A percentile compares a stretch with the other conserved stretches of the same genome.
Evolutionary conservation across 2,113 vertebrate genomes (phyloP).

Genomic region (Scytalopus superciliaris): DNA sequence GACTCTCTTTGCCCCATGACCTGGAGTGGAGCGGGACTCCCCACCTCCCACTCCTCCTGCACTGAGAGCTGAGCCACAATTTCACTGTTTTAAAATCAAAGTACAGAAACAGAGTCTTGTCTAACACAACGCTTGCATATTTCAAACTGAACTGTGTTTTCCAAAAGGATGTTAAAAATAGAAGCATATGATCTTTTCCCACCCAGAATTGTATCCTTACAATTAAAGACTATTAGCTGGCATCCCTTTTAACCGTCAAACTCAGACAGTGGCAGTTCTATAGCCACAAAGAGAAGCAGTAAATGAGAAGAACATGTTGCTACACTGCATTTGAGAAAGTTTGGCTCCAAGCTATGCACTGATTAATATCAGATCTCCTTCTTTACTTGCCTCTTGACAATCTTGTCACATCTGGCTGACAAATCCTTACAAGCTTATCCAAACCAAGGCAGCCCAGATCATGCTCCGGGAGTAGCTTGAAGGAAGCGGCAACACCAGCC

Average conservation of each 20-base stretch:
- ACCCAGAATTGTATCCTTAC: conserved; percentile 51
- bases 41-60: conserved; percentile 28
- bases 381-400: conserved; percentile 83
- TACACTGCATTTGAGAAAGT: conserved; percentile 87
- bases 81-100: conserved; percentile 15
- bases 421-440: conserved; percentile 86
- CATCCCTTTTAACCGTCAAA: conserved; percentile 75
- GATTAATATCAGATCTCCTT: conserved; percentile 90
- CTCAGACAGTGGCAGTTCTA: conserved; percentile 76
- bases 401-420: conserved; percentile 93
- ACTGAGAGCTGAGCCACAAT: conserved; percentile 52
- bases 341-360: conserved; percentile 88
- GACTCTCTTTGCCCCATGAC: conserved; percentile 27
- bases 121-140: not conserved
- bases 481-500: conserved; percentile 78
- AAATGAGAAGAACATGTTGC: conserved; percentile 89
- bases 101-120: conserved; percentile 31
- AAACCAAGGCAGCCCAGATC: conserved; percentile 77
- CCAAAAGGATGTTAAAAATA: conserved; percentile 48
- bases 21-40: conserved; percentile 31
- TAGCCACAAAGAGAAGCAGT: conserved; percentile 78
- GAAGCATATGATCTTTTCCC: conserved; percentile 42
- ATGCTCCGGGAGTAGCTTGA: conserved; percentile 78
- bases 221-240: conserved; percentile 69
- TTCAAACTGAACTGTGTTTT: conserved; percentile 51